Evolutionary conservation across 2,888 invertebrate species (phyloP).

Genomic region (Julus scanicus): DNA sequence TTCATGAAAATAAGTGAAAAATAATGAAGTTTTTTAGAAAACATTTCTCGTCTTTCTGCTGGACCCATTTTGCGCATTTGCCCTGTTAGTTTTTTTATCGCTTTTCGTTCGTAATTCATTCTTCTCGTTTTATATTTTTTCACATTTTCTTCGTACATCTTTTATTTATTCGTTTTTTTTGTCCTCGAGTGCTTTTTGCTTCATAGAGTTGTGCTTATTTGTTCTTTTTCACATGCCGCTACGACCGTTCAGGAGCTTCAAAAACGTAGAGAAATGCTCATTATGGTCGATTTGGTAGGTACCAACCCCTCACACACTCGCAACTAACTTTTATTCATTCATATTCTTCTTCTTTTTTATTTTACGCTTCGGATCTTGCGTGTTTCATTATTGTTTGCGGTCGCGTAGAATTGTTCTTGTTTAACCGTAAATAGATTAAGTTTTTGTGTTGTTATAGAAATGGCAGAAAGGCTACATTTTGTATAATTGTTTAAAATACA

Average conservation of each 20-base stretch:
- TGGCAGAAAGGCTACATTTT: no score
- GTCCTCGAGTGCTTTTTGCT: constrained; percentile 18
- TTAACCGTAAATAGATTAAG: no score
- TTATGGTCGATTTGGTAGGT: constrained; percentile 84
- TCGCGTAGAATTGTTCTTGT: no score
- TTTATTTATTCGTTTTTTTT: neutral
- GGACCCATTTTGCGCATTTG: neutral
- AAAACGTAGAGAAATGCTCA: constrained; percentile 84
- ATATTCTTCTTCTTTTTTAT: neutral
- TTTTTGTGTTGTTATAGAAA: no score
- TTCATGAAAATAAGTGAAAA: neutral
- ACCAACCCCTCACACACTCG: constrained; percentile 52
- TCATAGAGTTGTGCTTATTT: neutral
- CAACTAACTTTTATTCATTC: neutral
- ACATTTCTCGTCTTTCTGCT: neutral
- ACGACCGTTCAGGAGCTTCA: constrained; percentile 83
- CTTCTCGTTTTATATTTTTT: constrained; percentile 46
- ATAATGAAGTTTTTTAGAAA: neutral
- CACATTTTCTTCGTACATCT: constrained; percentile 18
- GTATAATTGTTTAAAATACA: no score
- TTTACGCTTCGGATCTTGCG: no score
- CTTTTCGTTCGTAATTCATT: neutral
- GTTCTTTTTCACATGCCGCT: constrained; percentile 63
- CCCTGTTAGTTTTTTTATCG: constrained; percentile 44
- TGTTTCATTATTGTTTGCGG: no score